phyloP scores from a whole-genome alignment of 1,140 invertebrate species.

The Ruditapes philippinarum region DNA sequence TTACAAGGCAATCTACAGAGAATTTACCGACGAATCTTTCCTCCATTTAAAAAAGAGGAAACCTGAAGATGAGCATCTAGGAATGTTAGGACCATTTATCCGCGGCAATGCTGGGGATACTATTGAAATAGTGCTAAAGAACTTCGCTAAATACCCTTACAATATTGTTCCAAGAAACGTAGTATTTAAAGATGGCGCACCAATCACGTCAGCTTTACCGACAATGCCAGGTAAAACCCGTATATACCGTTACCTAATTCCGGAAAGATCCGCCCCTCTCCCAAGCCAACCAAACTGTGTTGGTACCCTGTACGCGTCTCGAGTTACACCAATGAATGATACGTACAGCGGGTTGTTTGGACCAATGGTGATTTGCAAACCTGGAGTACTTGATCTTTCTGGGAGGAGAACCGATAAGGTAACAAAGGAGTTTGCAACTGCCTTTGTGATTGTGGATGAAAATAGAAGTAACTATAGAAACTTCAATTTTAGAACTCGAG shows the following conservation, averaged over 20 bases:
- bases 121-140: conserved; percentile 68
- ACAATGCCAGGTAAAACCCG: conserved; percentile 51
- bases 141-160: conserved; percentile 66
- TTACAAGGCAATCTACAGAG: conserved; percentile 77
- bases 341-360: conserved; percentile 79
- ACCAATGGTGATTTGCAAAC: conserved; percentile 78
- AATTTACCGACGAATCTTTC: conserved; percentile 78
- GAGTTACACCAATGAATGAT: conserved; percentile 75
- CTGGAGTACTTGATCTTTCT: conserved; percentile 65
- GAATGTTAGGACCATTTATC: conserved; percentile 78
- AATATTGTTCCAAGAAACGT: conserved; percentile 73
- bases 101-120: conserved; percentile 78
- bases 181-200: conserved; percentile 33
- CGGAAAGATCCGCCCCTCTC: conserved; percentile 75
- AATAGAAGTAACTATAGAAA: conserved; percentile 79
- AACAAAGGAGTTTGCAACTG: conserved; percentile 77
- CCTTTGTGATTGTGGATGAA: conserved; percentile 80
- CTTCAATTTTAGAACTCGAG: conserved; percentile 75
- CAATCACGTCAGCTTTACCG: not conserved
- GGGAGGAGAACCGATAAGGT: conserved; percentile 64
- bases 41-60: conserved; percentile 60
- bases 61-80: conserved; percentile 72
- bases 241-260: conserved; percentile 77
- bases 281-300: conserved; percentile 78
- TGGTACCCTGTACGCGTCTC: conserved; percentile 80